Conservation (phyloP, 2,888 invertebrate genomes). For the Lycia hirtaria region DNA sequence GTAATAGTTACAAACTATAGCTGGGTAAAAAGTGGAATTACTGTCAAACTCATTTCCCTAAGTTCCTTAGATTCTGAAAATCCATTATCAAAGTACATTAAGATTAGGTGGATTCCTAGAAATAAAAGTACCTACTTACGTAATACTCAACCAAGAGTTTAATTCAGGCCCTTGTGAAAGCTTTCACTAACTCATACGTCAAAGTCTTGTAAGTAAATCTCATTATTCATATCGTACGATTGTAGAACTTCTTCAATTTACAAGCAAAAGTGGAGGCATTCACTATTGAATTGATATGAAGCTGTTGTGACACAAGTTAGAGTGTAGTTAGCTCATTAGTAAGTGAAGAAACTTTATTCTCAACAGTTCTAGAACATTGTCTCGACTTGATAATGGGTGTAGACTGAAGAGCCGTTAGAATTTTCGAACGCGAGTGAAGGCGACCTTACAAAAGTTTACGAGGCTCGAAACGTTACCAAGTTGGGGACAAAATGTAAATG, state of each 20-base stretch:
- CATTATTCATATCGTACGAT: neutral
- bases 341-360: constrained; percentile 48
- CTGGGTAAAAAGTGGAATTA: too few relatives aligned
- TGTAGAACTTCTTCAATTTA: constrained; percentile 8
- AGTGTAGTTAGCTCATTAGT: constrained; percentile 49
- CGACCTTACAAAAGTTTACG: neutral
- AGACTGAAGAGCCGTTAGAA: neutral
- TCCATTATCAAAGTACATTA: too few relatives aligned
- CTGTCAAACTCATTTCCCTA: too few relatives aligned
- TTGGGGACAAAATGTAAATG: constrained; percentile 35
- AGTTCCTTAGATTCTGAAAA: too few relatives aligned
- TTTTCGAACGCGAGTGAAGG: neutral
- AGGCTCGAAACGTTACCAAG: constrained; percentile 29
- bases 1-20: too few relatives aligned
- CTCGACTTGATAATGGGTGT: neutral
- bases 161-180: neutral
- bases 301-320: constrained; percentile 44
- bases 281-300: constrained; percentile 45
- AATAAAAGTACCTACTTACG: too few relatives aligned
- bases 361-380: constrained; percentile 31
- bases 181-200: neutral
- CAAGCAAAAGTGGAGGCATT: constrained; percentile 30
- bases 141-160: too few relatives aligned
- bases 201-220: neutral
- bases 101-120: too few relatives aligned